phyloP scores from a whole-genome alignment of 2,888 invertebrate genomes.

The Helobdella robusta region DNA sequence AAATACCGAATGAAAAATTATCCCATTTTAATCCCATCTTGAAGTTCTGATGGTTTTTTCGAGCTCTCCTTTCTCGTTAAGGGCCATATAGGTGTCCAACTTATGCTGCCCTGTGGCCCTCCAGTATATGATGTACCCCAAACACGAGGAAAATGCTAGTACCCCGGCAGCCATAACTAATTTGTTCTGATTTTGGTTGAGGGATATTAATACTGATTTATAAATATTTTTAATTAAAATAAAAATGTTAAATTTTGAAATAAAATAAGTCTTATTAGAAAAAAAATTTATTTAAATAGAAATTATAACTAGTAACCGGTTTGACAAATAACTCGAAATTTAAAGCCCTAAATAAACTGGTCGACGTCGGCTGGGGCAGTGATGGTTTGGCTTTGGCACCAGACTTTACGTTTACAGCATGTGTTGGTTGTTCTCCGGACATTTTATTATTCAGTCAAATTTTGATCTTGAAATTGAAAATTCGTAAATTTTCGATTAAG shows the following conservation, averaged over 20 bases:
- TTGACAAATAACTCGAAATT: slow-evolving; percentile 82
- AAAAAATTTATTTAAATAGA: background rate
- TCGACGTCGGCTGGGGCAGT: slow-evolving; percentile 53
- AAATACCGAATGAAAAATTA: too few species aligned
- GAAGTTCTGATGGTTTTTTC: slow-evolving; percentile 43
- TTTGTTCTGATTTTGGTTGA: slow-evolving; percentile 76
- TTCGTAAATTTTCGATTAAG: background rate
- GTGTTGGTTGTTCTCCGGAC: background rate
- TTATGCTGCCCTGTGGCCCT: slow-evolving; percentile 62
- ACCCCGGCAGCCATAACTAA: slow-evolving; percentile 72
- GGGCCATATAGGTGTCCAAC: slow-evolving; percentile 66
- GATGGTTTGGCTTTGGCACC: background rate
- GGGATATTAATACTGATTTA: slow-evolving; percentile 12
- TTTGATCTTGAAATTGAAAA: background rate
- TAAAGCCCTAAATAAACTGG: slow-evolving; percentile 66
- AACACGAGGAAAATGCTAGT: slow-evolving; percentile 63
- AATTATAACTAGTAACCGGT: slow-evolving; percentile 59
- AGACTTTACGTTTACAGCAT: background rate
- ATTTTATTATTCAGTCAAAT: background rate
- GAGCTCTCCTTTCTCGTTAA: slow-evolving; percentile 62
- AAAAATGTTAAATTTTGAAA: too few species aligned
- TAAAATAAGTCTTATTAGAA: background rate
- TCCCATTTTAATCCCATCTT: slow-evolving; percentile 48
- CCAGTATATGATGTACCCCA: slow-evolving; percentile 77
- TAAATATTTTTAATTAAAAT: slow-evolving; percentile 1